A percentile compares a stretch with the other conserved stretches of the same genome.
Evolutionary conservation across 1,140 invertebrate species (phyloP).

Genomic region (Formica selysi): DNA sequence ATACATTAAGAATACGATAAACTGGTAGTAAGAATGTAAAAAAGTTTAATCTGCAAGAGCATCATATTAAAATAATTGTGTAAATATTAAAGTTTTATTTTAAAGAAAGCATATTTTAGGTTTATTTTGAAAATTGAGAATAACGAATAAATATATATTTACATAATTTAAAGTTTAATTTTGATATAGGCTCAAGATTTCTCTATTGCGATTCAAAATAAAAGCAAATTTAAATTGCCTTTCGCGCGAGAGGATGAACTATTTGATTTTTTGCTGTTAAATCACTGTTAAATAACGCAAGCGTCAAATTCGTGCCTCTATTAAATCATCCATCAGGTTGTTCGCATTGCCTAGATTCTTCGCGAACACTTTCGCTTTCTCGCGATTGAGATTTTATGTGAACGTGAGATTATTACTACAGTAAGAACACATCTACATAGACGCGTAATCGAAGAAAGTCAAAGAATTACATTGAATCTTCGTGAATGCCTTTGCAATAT

Average conservation of each 20-base stretch:
- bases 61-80: not conserved
- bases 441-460: conserved; percentile 33
- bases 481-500: not conserved
- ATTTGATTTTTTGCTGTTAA: not conserved
- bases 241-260: not conserved
- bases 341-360: conserved; percentile 20
- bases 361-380: conserved; percentile 45
- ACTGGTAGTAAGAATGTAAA: not conserved
- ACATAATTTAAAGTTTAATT: not conserved
- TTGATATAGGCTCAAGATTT: not conserved
- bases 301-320: conserved; percentile 4
- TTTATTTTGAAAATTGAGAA: not conserved
- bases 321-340: conserved; percentile 46
- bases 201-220: not conserved
- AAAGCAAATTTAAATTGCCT: not conserved
- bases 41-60: not conserved
- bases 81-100: not conserved
- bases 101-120: not conserved
- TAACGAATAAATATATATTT: not conserved
- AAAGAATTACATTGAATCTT: not conserved
- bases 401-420: not conserved
- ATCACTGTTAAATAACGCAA: not conserved
- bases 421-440: not conserved
- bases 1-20: not conserved
- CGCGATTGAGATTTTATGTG: conserved; percentile 34